Evolutionary conservation across 2,888 invertebrate genomes (phyloP), one percentile per base, ranked within the genome.

Genomic region (Peribatodes rhomboidaria): DNA sequence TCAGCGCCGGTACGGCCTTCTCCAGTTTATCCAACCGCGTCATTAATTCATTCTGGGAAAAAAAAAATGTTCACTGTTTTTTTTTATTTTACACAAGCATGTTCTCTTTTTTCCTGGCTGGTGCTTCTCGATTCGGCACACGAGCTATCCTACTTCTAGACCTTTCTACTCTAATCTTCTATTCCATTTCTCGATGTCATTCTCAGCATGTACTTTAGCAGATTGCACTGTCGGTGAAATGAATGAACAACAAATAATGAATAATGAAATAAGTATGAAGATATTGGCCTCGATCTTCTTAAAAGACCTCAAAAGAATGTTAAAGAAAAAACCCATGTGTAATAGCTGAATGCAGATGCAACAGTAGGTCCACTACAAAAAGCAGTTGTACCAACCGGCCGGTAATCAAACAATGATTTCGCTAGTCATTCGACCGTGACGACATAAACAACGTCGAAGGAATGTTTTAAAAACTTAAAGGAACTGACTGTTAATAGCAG

Each of bases 1-100:
- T 93, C 58, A 96, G 84, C 0, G 95, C 95, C 0, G 96, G 96
- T 68, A 95, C 93, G 8, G 95, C 94, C 69, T 92, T 93, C 79
- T 95, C 94, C 60, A 96, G 84, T 72, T 94, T 89, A 58, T 94
- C 89, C 55, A 96, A 76, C 65, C 95, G 92, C 52, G 92, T 88
- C 56, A 89, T 83, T 50, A 95, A 81, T 72, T 95, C 94, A 62
- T 86, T 92, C 95, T 89, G 94, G 83, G 81, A 95, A 85, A 13
- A 54, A 49, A 31, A 35, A 13, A 63, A 46, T 22, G 52, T 9
- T 11, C 2, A 42, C 18, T 42, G 13, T 2, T 27, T 27, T 6
- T 4, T 27, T 27, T 27, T 6, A 27, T 27, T 27, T 27, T 37
- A 13, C 13, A 13, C 11, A 37, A 37, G 13, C 2, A 37, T 37